A percentile compares a stretch with the other conserved stretches of the same genome.
These are phyloP conservation scores for Diachasmimorpha longicaudata DNA, from an alignment of 1,140 invertebrate species.

Conservation along the genomic window DNA sequence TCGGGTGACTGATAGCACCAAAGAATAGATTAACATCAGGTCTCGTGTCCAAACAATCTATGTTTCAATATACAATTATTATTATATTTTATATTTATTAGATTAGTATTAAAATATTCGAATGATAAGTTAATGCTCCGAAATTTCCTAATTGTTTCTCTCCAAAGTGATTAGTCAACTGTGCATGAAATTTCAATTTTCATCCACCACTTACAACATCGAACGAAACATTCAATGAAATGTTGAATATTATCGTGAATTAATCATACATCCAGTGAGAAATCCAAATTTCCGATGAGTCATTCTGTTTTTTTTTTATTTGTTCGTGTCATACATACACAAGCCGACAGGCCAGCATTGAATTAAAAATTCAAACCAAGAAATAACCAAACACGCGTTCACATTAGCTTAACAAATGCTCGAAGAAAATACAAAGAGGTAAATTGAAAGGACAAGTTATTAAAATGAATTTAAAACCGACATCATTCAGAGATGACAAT, in stretches of 20 bases:
- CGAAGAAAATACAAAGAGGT: constrained; percentile 6
- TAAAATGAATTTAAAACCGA: constrained; percentile 28
- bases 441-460: constrained; percentile 23
- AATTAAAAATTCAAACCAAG: not conserved
- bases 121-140: too few relatives aligned
- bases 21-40: too few relatives aligned
- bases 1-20: too few relatives aligned
- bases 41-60: too few relatives aligned
- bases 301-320: not conserved
- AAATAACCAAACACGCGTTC: not conserved
- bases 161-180: too few relatives aligned
- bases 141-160: too few relatives aligned
- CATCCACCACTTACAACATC: too few relatives aligned
- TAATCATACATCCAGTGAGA: not conserved
- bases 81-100: too few relatives aligned
- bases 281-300: not conserved
- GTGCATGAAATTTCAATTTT: too few relatives aligned
- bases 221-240: not conserved
- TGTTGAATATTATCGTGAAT: not conserved
- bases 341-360: not conserved
- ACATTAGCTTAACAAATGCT: not conserved
- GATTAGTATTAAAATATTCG: too few relatives aligned
- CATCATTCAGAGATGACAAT: constrained; percentile 6
- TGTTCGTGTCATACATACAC: not conserved
- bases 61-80: too few relatives aligned